Conservation (phyloP, 2,113 vertebrate genomes). For the human (Homo sapiens) region DNA sequence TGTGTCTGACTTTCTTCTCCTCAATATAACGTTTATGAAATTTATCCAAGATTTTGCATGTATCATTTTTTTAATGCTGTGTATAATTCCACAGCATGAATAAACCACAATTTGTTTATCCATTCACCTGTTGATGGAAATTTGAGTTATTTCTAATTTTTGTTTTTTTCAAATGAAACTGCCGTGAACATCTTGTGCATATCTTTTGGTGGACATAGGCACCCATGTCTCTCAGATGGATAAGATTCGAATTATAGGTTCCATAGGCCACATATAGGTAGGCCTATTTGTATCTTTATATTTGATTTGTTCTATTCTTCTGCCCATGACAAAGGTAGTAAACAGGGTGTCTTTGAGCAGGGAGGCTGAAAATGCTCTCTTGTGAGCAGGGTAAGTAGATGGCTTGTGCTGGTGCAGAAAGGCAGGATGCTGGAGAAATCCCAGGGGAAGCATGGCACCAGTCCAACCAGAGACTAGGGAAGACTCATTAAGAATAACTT, state of each 20-base stretch:
- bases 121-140: background rate
- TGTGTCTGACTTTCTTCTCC: background rate
- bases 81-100: background rate
- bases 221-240: background rate
- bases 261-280: background rate
- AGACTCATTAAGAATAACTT: background rate
- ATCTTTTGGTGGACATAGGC: background rate
- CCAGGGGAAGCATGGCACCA: too few relatives aligned
- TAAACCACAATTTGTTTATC: background rate
- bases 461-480: background rate
- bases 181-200: background rate
- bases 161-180: background rate
- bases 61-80: background rate
- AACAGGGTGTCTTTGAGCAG: background rate
- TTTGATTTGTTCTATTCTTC: background rate
- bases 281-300: background rate
- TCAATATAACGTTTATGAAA: background rate
- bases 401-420: background rate
- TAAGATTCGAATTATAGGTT: background rate
- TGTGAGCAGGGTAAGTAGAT: background rate
- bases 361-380: background rate
- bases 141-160: background rate
- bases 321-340: background rate
- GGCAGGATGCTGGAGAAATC: background rate
- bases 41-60: background rate